Evolutionary conservation across 2,797 vertebrate species (phyloP).

Genomic region (Manis javanica): DNA sequence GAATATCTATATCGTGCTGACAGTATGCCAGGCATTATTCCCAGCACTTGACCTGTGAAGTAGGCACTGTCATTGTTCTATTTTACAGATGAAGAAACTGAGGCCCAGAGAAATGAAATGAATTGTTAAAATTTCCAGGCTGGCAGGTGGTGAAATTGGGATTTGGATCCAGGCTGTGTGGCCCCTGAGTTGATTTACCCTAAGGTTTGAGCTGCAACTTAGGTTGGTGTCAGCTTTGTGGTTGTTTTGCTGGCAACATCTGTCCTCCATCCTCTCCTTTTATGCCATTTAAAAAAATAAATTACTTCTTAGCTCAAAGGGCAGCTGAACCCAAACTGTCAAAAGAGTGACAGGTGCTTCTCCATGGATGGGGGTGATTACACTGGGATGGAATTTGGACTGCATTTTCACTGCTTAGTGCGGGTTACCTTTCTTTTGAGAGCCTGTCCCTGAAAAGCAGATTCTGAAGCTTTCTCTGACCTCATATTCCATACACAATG

Average conservation of each 20-base stretch:
- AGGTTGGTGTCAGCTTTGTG: neutral
- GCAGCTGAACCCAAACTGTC: neutral
- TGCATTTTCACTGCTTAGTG: constrained; percentile 18
- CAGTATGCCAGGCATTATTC: neutral
- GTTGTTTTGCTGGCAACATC: neutral
- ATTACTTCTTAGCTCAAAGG: constrained; percentile 37
- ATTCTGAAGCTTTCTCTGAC: constrained; percentile 11
- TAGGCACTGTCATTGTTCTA: neutral
- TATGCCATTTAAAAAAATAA: neutral
- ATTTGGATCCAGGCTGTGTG: neutral
- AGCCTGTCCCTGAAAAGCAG: constrained; percentile 52
- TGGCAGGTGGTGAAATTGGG: neutral
- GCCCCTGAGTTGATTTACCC: neutral
- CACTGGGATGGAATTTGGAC: neutral
- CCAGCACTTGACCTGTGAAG: neutral
- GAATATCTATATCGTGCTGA: neutral
- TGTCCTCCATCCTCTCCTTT: neutral
- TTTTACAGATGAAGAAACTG: constrained; percentile 35
- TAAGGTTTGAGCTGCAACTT: neutral
- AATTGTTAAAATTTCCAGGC: neutral
- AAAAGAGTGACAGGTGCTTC: neutral
- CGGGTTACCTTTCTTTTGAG: constrained; percentile 11
- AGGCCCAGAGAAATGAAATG: constrained; percentile 24
- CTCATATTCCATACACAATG: neutral
- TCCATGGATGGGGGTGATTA: neutral